A percentile compares a stretch with the other conserved stretches of the same genome.
These are phyloP conservation scores for Pelodiscus sinensis DNA, from an alignment of 2,113 vertebrate species.

Conservation along the genomic window DNA sequence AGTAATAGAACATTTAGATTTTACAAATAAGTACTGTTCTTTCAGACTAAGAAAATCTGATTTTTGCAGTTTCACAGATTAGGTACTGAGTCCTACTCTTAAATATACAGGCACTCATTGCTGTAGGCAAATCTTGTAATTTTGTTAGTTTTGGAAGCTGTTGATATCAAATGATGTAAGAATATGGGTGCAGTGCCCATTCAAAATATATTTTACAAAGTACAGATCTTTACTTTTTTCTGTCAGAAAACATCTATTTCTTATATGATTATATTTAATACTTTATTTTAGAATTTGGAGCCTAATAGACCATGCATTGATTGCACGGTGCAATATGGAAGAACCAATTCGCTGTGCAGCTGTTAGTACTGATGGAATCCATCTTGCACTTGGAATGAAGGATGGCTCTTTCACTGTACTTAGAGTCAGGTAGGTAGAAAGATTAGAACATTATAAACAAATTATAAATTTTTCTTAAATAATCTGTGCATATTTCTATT, in stretches of 20 bases:
- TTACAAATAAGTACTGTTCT: background rate
- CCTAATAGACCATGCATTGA: constrained; percentile 95
- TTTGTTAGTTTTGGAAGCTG: background rate
- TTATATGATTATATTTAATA: constrained; percentile 15
- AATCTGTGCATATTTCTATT: background rate
- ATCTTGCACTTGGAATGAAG: constrained; percentile 97
- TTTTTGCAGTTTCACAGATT: background rate
- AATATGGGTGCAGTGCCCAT: rapidly evolving
- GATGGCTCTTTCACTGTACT: constrained; percentile 98
- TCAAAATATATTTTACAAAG: background rate
- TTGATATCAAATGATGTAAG: background rate
- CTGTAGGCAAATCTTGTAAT: background rate
- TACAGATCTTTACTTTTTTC: background rate
- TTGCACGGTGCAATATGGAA: constrained; percentile 98
- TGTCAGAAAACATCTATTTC: background rate
- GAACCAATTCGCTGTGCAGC: constrained; percentile 96
- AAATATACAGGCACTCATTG: background rate
- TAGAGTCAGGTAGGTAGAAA: constrained; percentile 88
- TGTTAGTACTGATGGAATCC: constrained; percentile 94
- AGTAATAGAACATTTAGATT: background rate
- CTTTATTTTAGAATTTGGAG: constrained; percentile 91
- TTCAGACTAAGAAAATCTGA: background rate
- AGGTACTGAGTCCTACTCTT: rapidly evolving
- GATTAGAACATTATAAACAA: background rate
- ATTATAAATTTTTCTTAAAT: background rate